phyloP scores from a whole-genome alignment of 2,113 vertebrate genomes.

The Capreolus pygargus region DNA sequence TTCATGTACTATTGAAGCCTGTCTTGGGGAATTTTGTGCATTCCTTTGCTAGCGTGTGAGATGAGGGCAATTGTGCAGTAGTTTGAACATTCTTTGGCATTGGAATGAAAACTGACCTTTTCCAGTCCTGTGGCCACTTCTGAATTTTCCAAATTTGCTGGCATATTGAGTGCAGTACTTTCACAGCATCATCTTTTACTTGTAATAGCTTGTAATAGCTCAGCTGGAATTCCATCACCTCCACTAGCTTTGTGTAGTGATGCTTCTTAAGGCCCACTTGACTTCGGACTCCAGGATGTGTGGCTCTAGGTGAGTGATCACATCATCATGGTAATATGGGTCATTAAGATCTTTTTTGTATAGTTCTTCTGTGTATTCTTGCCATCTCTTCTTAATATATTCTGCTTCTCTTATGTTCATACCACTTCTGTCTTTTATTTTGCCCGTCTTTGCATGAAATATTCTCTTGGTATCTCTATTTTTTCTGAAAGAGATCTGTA shows the following conservation, averaged over 20 bases:
- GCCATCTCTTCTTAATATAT: background rate
- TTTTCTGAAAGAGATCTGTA: background rate
- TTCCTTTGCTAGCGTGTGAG: background rate
- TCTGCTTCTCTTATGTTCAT: background rate
- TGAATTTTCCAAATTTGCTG: background rate
- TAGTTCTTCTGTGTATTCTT: background rate
- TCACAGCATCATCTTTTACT: background rate
- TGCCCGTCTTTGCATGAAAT: background rate
- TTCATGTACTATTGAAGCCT: background rate
- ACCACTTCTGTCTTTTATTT: background rate
- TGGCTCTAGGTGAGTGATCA: background rate
- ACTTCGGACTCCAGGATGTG: background rate
- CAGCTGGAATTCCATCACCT: background rate
- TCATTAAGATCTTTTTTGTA: background rate
- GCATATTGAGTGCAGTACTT: background rate
- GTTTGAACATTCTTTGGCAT: background rate
- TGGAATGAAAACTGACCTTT: background rate
- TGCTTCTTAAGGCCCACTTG: background rate
- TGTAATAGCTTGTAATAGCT: background rate
- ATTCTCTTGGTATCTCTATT: background rate
- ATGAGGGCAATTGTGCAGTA: background rate
- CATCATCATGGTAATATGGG: background rate
- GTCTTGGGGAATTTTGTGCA: background rate
- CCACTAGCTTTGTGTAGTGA: background rate
- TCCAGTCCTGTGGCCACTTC: background rate